A percentile compares a stretch with the other conserved stretches of the same genome.
Conservation (phyloP, 2,113 vertebrate genomes). For the Tyrannus savana region DNA sequence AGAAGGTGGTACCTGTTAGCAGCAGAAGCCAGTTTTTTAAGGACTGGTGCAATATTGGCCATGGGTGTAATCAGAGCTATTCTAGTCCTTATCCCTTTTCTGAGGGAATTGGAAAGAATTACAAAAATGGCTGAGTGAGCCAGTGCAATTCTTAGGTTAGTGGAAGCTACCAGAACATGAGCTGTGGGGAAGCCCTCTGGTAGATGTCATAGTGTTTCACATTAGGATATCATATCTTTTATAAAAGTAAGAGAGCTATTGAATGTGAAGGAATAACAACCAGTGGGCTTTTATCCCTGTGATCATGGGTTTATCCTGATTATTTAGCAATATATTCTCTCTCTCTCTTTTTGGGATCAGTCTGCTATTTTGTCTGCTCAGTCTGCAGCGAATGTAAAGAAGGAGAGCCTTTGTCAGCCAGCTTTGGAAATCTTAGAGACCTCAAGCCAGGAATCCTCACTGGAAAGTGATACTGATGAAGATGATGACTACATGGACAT, state of each 20-base stretch:
- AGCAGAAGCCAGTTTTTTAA: background rate
- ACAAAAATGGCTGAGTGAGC: background rate
- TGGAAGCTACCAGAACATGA: background rate
- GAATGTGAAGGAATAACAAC: conserved; percentile 33
- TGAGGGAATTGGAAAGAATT: background rate
- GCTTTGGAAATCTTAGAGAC: conserved; percentile 96
- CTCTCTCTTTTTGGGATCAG: conserved; percentile 75
- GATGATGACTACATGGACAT: conserved; percentile 97
- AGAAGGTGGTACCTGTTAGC: background rate
- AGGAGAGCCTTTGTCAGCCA: conserved; percentile 93
- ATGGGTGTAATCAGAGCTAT: background rate
- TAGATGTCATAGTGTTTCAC: background rate
- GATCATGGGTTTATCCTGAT: conserved; percentile 49
- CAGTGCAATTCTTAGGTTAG: background rate
- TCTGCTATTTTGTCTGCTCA: conserved; percentile 96
- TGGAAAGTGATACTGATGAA: conserved; percentile 96
- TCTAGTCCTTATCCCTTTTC: background rate
- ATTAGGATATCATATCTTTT: background rate
- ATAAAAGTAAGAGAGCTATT: background rate
- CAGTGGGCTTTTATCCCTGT: conserved; percentile 48
- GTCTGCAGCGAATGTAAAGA: conserved; percentile 96
- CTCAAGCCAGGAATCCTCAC: conserved; percentile 96
- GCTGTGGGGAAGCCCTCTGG: conserved; percentile 23
- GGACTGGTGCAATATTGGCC: background rate
- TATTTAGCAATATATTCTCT: conserved; percentile 56